These are phyloP conservation scores for Tursiops truncatus DNA, from an alignment of 2,113 vertebrate species.

Conservation along the genomic window DNA sequence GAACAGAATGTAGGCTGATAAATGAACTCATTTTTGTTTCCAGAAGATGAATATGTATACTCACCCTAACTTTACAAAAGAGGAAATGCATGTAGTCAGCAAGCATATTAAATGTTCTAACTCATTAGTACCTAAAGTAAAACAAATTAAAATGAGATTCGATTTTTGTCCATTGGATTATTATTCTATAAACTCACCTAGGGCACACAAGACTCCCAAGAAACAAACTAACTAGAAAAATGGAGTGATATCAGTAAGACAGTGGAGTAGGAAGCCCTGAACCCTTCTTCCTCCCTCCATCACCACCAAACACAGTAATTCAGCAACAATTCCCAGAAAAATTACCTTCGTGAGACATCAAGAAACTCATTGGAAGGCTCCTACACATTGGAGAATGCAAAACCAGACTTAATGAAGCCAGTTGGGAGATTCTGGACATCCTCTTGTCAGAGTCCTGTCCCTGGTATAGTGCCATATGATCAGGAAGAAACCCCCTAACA, in stretches of 20 bases:
- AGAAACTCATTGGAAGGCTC: not conserved
- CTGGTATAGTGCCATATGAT: not conserved
- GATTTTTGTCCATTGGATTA: not conserved
- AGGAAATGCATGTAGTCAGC: not conserved
- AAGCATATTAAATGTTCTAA: not conserved
- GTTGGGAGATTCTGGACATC: not conserved
- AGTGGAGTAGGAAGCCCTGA: not conserved
- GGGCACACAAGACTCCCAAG: not conserved
- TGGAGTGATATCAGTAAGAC: not conserved
- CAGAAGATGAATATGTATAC: not conserved
- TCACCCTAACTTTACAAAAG: not conserved
- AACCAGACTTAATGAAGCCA: not conserved
- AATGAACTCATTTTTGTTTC: not conserved
- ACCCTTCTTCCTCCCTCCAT: not conserved
- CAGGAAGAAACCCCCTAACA: not conserved
- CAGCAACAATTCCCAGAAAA: not conserved
- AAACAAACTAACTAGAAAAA: constrained; percentile 4
- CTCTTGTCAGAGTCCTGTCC: not conserved
- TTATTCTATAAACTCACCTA: not conserved
- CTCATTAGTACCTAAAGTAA: not conserved
- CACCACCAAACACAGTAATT: not conserved
- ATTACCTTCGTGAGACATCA: not conserved
- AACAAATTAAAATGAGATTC: not conserved
- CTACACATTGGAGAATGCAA: not conserved
- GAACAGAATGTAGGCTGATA: not conserved